Evolutionary conservation across 2,797 vertebrate genomes (phyloP).

Genomic region (Diceros bicornis): DNA sequence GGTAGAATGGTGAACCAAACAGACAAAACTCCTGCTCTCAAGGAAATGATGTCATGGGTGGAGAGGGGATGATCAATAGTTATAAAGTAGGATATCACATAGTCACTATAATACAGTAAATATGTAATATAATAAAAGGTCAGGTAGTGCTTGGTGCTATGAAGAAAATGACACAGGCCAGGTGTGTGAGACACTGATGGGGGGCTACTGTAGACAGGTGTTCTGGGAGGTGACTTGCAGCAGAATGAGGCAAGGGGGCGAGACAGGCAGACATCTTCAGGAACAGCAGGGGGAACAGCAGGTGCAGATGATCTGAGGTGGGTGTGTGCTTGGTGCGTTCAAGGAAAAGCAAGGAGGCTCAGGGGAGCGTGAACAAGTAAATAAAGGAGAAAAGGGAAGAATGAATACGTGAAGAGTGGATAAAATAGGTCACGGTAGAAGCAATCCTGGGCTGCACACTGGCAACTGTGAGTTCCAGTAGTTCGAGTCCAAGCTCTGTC

Average conservation of each 20-base stretch:
- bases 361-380: accelerated
- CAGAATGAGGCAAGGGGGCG: neutral
- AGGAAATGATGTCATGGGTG: neutral
- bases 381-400: neutral
- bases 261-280: neutral
- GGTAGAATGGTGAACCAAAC: neutral
- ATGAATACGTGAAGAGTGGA: neutral
- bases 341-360: neutral
- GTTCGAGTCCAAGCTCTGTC: neutral
- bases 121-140: neutral
- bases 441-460: too few relatives aligned
- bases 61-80: neutral
- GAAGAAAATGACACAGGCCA: neutral
- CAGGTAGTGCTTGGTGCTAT: too few relatives aligned
- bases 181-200: too few relatives aligned
- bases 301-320: neutral
- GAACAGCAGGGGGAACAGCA: neutral
- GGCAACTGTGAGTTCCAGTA: accelerated
- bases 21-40: neutral
- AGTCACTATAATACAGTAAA: neutral
- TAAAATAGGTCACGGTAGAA: accelerated
- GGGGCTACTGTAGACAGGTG: neutral
- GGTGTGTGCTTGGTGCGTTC: accelerated
- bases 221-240: neutral
- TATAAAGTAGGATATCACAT: neutral